Percentiles rank a stretch among this genome's conserved stretches.
These are phyloP conservation scores for Ochotona princeps DNA, from an alignment of 2,113 vertebrate genomes.

Conservation along the genomic window DNA sequence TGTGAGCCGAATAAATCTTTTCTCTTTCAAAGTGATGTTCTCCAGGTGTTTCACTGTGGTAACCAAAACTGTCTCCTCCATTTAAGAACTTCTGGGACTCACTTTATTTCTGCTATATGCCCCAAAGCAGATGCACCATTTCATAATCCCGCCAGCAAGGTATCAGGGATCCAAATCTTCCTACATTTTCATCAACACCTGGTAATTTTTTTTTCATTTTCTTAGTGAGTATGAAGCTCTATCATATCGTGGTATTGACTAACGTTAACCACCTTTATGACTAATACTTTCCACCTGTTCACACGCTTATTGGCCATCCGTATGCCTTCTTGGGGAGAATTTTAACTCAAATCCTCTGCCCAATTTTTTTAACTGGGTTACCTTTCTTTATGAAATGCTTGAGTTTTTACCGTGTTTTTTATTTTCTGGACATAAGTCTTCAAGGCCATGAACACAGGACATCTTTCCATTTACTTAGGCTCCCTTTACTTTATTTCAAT, in stretches of 20 bases:
- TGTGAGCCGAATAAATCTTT: too few species aligned
- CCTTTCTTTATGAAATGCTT: neutral
- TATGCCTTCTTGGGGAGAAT: neutral
- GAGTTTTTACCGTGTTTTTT: neutral
- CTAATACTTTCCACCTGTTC: neutral
- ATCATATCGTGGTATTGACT: neutral
- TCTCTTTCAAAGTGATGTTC: too few species aligned
- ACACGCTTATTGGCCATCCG: neutral
- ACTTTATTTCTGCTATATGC: neutral
- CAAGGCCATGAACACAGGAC: neutral
- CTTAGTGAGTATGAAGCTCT: neutral
- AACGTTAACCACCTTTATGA: neutral
- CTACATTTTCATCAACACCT: neutral
- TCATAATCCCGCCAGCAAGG: neutral
- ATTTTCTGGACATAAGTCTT: neutral
- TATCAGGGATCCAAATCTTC: neutral
- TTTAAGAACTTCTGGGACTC: neutral
- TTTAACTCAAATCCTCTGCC: neutral
- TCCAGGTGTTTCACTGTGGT: too few species aligned
- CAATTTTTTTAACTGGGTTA: neutral
- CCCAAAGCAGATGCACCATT: neutral
- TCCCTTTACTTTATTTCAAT: neutral
- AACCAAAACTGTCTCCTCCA: too few species aligned
- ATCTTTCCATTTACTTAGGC: neutral
- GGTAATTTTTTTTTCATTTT: neutral